Percentiles rank a stretch among this genome's conserved stretches.
These are phyloP conservation scores for Hypomecis punctinalis DNA, from an alignment of 2,888 invertebrate species.

Conservation along the genomic window DNA sequence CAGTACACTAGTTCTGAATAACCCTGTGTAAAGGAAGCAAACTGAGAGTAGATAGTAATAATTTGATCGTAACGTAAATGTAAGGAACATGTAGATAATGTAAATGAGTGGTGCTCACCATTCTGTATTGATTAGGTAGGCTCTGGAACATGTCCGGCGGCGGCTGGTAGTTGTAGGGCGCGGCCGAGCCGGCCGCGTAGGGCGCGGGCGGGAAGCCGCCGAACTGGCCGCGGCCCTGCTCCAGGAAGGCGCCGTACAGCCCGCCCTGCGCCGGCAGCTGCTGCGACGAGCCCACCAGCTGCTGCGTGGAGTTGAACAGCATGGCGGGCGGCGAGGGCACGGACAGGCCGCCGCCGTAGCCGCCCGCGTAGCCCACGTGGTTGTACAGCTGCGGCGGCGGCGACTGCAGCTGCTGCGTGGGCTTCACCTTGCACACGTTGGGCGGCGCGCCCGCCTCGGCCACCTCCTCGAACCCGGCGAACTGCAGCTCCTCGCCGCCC, in stretches of 20 bases:
- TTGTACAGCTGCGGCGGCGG: slow-evolving; percentile 88
- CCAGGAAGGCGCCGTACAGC: slow-evolving; percentile 92
- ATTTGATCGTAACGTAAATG: neutral
- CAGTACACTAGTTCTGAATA: too few relatives aligned
- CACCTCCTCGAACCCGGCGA: slow-evolving; percentile 74
- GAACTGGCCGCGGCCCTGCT: slow-evolving; percentile 91
- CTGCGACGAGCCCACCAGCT: slow-evolving; percentile 80
- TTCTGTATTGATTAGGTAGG: slow-evolving; percentile 78
- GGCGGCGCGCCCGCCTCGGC: slow-evolving; percentile 85
- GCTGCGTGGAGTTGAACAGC: slow-evolving; percentile 91
- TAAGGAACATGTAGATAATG: neutral
- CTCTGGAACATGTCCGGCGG: slow-evolving; percentile 85
- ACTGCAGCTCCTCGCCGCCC: slow-evolving; percentile 80
- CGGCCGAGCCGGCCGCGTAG: slow-evolving; percentile 87
- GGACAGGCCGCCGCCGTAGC: slow-evolving; percentile 92
- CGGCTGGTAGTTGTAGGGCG: slow-evolving; percentile 91
- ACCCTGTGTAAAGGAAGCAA: too few relatives aligned
- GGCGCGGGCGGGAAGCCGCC: slow-evolving; percentile 91
- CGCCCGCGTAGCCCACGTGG: slow-evolving; percentile 90
- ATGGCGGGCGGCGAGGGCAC: slow-evolving; percentile 95
- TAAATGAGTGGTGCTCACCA: slow-evolving; percentile 60
- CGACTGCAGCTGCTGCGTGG: slow-evolving; percentile 91
- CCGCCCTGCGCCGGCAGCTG: slow-evolving; percentile 89
- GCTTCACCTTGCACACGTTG: slow-evolving; percentile 93
- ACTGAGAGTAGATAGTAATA: too few relatives aligned